Evolutionary conservation across 2,113 vertebrate genomes (phyloP).

Genomic region (Rhinoderma darwinii): DNA sequence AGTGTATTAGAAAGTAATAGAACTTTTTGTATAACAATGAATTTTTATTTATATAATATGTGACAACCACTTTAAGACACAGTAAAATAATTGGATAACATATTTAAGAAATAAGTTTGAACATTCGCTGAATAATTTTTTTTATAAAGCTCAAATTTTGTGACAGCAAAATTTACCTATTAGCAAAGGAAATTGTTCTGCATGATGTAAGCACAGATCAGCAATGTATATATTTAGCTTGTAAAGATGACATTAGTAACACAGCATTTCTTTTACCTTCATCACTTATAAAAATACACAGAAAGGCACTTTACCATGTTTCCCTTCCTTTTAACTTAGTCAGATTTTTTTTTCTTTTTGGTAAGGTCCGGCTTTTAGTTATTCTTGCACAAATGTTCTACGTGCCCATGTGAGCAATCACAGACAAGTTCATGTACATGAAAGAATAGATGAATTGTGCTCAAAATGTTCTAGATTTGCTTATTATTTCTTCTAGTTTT

Average conservation of each 20-base stretch:
- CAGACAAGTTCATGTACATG: not conserved
- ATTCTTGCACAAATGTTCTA: not conserved
- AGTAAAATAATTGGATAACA: not conserved
- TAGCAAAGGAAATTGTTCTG: constrained; percentile 70
- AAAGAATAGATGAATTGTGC: not conserved
- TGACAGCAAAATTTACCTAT: constrained; percentile 62
- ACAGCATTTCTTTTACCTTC: constrained; percentile 65
- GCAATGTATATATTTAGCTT: constrained; percentile 70
- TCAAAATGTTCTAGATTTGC: not conserved
- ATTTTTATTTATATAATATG: too few species aligned
- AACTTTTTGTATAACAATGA: too few species aligned
- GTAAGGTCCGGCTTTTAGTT: not conserved
- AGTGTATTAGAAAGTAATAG: too few species aligned
- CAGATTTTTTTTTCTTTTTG: constrained; percentile 56
- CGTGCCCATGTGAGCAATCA: not conserved
- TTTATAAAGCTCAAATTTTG: constrained; percentile 59
- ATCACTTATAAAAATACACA: constrained; percentile 74
- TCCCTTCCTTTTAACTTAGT: constrained; percentile 70
- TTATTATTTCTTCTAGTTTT: not conserved
- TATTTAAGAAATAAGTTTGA: constrained; percentile 36
- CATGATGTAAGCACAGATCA: constrained; percentile 65
- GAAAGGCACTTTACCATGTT: constrained; percentile 65
- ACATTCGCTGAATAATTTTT: constrained; percentile 49
- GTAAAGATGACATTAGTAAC: constrained; percentile 69
- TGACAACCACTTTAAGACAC: not conserved